Evolutionary conservation across 1,140 invertebrate genomes (phyloP).

Genomic region (Nephila pilipes): DNA sequence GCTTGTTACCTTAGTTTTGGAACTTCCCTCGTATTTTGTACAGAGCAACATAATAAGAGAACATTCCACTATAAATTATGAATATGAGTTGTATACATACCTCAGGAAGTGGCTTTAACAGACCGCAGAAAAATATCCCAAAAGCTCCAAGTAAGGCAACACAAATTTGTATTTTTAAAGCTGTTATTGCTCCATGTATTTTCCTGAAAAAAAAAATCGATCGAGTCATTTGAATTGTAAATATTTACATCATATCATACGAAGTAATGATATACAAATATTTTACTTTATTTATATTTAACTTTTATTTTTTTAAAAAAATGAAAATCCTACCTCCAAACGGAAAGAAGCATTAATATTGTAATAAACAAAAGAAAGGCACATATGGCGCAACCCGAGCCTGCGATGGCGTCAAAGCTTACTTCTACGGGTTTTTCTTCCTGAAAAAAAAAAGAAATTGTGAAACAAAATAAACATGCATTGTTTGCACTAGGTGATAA

Average conservation of each 20-base stretch:
- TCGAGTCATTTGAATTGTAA: not conserved
- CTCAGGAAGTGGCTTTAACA: conserved; percentile 66
- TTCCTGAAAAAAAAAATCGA: conserved; percentile 43
- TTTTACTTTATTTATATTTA: too few relatives aligned
- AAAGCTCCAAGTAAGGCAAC: conserved; percentile 77
- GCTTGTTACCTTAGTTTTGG: too few relatives aligned
- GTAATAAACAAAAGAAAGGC: conserved; percentile 74
- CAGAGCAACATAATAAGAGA: too few relatives aligned
- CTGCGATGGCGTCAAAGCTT: conserved; percentile 75
- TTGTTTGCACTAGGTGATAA: too few relatives aligned
- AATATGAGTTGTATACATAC: conserved; percentile 49
- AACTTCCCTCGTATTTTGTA: too few relatives aligned
- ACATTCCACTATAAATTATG: too few relatives aligned
- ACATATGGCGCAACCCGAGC: conserved; percentile 74
- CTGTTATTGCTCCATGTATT: conserved; percentile 73
- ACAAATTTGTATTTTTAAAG: conserved; percentile 77
- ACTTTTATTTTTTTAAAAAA: too few relatives aligned
- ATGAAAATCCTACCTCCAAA: conserved; percentile 68
- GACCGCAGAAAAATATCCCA: conserved; percentile 63
- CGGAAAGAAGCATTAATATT: conserved; percentile 60
- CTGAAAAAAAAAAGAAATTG: conserved; percentile 45
- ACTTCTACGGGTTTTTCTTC: conserved; percentile 60
- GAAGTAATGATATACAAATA: too few relatives aligned
- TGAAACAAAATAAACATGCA: too few relatives aligned
- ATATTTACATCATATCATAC: too few relatives aligned